phyloP scores from a whole-genome alignment of 2,797 vertebrate genomes.

The Saxicola maurus region DNA sequence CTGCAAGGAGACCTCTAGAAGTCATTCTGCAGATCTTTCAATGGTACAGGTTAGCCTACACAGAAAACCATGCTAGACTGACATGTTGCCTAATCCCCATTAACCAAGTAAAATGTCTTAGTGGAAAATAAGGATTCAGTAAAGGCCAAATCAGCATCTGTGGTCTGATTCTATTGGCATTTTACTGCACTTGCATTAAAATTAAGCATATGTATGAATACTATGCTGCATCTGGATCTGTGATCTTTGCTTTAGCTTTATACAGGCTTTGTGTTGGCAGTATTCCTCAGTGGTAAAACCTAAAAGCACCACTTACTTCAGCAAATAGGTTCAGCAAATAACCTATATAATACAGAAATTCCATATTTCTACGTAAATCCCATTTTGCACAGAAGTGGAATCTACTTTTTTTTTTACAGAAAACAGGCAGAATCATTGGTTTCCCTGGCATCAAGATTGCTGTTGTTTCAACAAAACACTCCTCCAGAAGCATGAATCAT shows the following conservation, averaged over 20 bases:
- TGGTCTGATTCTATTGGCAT: neutral
- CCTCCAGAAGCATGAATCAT: conserved; percentile 18
- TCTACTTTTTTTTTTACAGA: neutral
- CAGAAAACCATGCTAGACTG: neutral
- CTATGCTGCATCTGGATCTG: accelerated
- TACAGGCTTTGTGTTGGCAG: neutral
- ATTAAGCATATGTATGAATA: neutral
- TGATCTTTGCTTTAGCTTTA: neutral
- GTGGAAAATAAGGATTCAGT: neutral
- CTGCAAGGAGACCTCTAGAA: neutral
- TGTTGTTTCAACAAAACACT: conserved; percentile 21
- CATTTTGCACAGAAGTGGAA: neutral
- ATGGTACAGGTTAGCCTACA: neutral
- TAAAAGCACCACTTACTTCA: neutral
- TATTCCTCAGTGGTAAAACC: neutral
- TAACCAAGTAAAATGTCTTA: neutral
- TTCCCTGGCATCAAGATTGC: neutral
- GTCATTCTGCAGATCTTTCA: neutral
- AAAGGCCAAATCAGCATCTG: neutral
- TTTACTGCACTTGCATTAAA: neutral
- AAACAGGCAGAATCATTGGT: neutral
- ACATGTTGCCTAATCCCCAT: neutral
- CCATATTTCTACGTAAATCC: neutral
- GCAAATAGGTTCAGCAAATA: neutral
- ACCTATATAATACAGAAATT: neutral